Evolutionary conservation across 1,140 invertebrate species (phyloP).

Genomic region (Lepidurus couesii): DNA sequence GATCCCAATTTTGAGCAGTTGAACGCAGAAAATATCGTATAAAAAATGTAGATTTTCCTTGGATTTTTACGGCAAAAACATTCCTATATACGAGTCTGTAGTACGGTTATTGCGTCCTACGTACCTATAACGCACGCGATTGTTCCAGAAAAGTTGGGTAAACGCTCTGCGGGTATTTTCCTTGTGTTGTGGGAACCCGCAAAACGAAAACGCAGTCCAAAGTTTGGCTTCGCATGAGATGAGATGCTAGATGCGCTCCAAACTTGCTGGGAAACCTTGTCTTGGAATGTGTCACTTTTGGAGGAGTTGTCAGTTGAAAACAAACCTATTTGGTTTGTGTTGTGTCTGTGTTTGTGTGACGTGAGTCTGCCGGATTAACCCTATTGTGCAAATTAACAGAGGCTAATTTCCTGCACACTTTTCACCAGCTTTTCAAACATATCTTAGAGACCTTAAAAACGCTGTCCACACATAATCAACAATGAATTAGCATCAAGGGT

Average conservation of each 20-base stretch:
- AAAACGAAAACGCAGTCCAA: neutral
- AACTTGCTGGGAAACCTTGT: too few species aligned
- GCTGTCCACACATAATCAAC: too few species aligned
- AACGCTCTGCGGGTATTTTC: neutral
- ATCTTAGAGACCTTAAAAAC: too few species aligned
- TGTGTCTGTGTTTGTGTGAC: neutral
- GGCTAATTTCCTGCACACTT: neutral
- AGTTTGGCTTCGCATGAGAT: neutral
- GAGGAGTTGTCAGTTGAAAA: neutral
- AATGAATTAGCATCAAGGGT: too few species aligned
- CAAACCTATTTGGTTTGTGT: slow-evolving; percentile 1
- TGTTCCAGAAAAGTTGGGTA: neutral
- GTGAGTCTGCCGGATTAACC: neutral
- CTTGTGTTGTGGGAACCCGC: neutral
- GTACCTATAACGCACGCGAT: neutral
- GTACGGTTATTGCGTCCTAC: neutral
- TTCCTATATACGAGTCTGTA: neutral
- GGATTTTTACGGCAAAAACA: neutral
- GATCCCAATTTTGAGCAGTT: slow-evolving; percentile 55
- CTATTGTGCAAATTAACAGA: slow-evolving; percentile 19
- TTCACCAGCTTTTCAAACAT: neutral
- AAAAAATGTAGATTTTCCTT: neutral
- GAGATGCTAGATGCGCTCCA: too few species aligned
- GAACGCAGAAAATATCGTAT: neutral
- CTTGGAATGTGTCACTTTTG: too few species aligned